phyloP scores from a whole-genome alignment of 2,888 invertebrate species.

The Drosophila nr. perissopoda region DNA sequence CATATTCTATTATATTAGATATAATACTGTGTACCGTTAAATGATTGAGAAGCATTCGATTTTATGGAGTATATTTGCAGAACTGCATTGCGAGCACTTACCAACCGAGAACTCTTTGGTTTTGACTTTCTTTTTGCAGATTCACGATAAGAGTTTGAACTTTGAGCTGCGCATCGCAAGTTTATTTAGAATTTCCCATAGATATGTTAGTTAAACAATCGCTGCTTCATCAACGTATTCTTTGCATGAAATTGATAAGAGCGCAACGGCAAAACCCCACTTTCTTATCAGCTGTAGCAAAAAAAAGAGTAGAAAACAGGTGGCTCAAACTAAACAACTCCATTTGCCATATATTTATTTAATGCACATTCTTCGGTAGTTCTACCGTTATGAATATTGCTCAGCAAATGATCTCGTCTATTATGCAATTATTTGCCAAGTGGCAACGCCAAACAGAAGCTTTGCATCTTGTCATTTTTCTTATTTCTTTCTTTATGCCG shows the following conservation, averaged over 20 bases:
- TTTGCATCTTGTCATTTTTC: slow-evolving; percentile 15
- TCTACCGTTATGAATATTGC: slow-evolving; percentile 7
- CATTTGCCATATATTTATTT: background rate
- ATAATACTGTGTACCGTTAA: background rate
- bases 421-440: background rate
- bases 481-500: slow-evolving; percentile 11
- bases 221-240: slow-evolving; percentile 1
- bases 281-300: slow-evolving; percentile 13
- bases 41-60: background rate
- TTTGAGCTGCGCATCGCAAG: slow-evolving; percentile 22
- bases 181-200: slow-evolving; percentile 17
- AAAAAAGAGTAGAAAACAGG: background rate
- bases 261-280: background rate
- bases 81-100: slow-evolving; percentile 14
- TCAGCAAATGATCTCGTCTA: background rate
- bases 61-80: background rate
- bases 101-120: background rate
- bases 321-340: slow-evolving; percentile 9
- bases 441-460: slow-evolving; percentile 20
- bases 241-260: slow-evolving; percentile 14
- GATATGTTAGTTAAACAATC: slow-evolving; percentile 10
- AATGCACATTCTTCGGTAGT: slow-evolving; percentile 10
- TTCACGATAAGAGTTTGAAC: slow-evolving; percentile 9
- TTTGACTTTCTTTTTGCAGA: slow-evolving; percentile 9
- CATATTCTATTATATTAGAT: background rate